phyloP scores from a whole-genome alignment of 1,140 invertebrate genomes.

The Armadillidium nasatum region DNA sequence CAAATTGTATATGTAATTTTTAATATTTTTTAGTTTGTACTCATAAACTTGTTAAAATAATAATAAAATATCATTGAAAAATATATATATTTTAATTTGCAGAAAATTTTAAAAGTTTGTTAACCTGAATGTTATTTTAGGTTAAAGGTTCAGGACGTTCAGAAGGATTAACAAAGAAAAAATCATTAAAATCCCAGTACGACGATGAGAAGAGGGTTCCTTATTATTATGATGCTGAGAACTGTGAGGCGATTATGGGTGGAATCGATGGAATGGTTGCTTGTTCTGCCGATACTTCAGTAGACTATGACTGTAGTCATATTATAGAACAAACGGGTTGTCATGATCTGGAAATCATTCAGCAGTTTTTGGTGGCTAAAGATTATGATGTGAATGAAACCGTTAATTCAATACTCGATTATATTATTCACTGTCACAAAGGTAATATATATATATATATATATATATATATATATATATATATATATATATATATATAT shows the following conservation, averaged over 20 bases:
- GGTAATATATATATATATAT: background rate
- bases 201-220: background rate
- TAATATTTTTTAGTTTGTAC: too few species aligned
- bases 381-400: background rate
- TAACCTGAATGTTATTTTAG: background rate
- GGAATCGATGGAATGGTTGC: background rate
- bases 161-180: background rate
- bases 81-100: too few species aligned
- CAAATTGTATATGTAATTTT: too few species aligned
- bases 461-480: slow-evolving; percentile 3
- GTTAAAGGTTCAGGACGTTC: background rate
- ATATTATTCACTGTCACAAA: background rate
- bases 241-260: background rate
- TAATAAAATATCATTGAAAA: too few species aligned
- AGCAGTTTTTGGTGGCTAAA: background rate
- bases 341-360: background rate
- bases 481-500: slow-evolving; percentile 12
- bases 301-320: background rate
- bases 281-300: background rate
- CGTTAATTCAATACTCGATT: background rate
- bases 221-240: background rate
- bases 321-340: background rate
- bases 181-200: background rate
- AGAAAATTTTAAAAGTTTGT: too few species aligned
- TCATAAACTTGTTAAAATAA: too few species aligned